These are phyloP conservation scores for Porites divaricata DNA, from an alignment of 92 coral and sea anemone genomes.

Conservation along the genomic window DNA sequence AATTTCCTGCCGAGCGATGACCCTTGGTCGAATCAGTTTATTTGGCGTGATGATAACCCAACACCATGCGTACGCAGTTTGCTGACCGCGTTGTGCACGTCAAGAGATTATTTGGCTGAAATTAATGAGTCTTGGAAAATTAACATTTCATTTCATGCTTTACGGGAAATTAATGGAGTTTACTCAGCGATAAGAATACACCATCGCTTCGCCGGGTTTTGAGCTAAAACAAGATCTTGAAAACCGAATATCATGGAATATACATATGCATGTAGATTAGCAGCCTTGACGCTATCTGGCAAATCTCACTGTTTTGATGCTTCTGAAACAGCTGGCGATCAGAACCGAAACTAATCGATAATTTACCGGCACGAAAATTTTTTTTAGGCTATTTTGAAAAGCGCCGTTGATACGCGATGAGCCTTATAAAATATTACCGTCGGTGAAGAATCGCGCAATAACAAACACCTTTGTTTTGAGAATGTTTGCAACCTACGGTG, in stretches of 20 bases:
- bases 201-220: background rate
- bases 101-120: background rate
- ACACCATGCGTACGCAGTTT: slow-evolving; percentile 43
- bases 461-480: too few relatives aligned
- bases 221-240: background rate
- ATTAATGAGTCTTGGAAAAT: background rate
- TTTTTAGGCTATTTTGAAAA: slow-evolving; percentile 15
- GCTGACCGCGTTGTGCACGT: background rate
- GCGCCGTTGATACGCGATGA: background rate
- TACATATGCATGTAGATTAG: slow-evolving; percentile 5
- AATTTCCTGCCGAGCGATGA: slow-evolving; percentile 22
- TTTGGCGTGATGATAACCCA: slow-evolving; percentile 6
- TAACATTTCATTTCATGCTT: background rate
- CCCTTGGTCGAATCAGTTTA: slow-evolving; percentile 25
- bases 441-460: too few relatives aligned
- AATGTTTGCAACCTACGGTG: too few relatives aligned
- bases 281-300: slow-evolving; percentile 15
- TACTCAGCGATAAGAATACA: background rate
- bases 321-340: slow-evolving; percentile 33
- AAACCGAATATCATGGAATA: background rate
- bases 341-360: slow-evolving; percentile 3
- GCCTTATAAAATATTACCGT: too few relatives aligned
- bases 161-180: background rate
- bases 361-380: slow-evolving; percentile 4
- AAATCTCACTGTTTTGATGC: slow-evolving; percentile 11